Evolutionary conservation across 2,888 invertebrate species (phyloP).

Genomic region (Dusona sp.): DNA sequence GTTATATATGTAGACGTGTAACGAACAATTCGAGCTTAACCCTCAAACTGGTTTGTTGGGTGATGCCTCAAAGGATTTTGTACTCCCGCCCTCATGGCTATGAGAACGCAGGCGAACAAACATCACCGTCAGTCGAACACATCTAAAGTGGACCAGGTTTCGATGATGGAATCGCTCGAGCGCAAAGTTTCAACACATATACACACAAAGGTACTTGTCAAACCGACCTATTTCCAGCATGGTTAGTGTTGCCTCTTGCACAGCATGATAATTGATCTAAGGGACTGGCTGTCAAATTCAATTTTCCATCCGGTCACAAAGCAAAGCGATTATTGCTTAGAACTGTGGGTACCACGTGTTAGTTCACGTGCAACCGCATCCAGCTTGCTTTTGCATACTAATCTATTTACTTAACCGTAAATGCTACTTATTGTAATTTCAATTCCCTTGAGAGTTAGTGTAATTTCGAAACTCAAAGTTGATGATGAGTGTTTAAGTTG

Average conservation of each 20-base stretch:
- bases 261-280: constrained; percentile 74
- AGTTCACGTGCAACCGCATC: not conserved
- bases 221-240: constrained; percentile 46
- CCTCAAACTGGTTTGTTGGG: constrained; percentile 69
- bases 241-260: constrained; percentile 54
- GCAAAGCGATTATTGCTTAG: constrained; percentile 69
- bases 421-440: constrained; percentile 1
- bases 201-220: not conserved
- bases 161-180: constrained; percentile 47
- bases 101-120: constrained; percentile 36
- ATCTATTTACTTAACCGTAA: constrained; percentile 14
- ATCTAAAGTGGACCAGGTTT: not conserved
- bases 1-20: constrained; percentile 34
- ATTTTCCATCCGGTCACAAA: constrained; percentile 73
- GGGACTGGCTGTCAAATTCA: constrained; percentile 70
- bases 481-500: not conserved
- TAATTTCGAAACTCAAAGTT: not conserved
- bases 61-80: constrained; percentile 74
- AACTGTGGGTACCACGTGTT: not conserved
- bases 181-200: constrained; percentile 10
- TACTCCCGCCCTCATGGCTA: constrained; percentile 32
- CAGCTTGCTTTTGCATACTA: not conserved
- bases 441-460: not conserved
- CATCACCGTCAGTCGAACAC: constrained; percentile 38
- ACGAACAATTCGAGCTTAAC: constrained; percentile 67